Evolutionary conservation across 1,140 invertebrate species (phyloP), one percentile per base, ranked within the genome.

Genomic region (Papilio polyxenes): DNA sequence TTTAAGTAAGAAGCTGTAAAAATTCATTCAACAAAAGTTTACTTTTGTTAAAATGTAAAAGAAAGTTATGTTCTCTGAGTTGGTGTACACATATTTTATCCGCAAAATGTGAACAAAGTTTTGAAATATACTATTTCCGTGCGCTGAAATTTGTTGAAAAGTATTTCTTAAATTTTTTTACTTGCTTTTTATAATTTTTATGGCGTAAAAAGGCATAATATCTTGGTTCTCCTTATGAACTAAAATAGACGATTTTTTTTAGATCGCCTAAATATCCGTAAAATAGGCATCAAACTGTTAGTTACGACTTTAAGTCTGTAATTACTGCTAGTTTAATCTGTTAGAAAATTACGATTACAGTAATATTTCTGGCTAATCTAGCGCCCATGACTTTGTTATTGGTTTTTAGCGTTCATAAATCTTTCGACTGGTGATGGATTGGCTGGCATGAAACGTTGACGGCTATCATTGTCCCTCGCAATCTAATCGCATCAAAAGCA

Each of bases 361-460:
- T 77, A 77, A 31, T 53, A 77, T 49, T 75, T 75, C 9, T 20
- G n/a, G 48, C 20, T 23, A 51, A 51, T 77, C 49, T 23, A 31
- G 75, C n/a, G 20, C 20, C 3, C 49, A 53, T 77, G 48, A 77
- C 75, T 15, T 53, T 53, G 75, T 51, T 77, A 51, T 76, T 76
- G 44, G 44, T 15, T 44, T 75, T 75, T 75, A 48, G 10, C 69
- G 49, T 74, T 79, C 76, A 82, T 79, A 53, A 79, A 79, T 82
- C 77, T 79, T 76, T 77, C 62, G 7, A 3, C 8, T 49, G 23
- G 37, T 82, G 81, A 82, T 82, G 75, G 81, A 82, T 82, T 82
- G 81, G 44, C 37, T 20, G 6, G 51, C 17, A 74, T 75, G 59
- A 79, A 37, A 69, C 4, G 40, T 49, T 51, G 59, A 74, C 65